Evolutionary conservation across 2,113 vertebrate genomes (phyloP), one percentile per base, ranked within the genome.

Genomic region (Calcarius ornatus): DNA sequence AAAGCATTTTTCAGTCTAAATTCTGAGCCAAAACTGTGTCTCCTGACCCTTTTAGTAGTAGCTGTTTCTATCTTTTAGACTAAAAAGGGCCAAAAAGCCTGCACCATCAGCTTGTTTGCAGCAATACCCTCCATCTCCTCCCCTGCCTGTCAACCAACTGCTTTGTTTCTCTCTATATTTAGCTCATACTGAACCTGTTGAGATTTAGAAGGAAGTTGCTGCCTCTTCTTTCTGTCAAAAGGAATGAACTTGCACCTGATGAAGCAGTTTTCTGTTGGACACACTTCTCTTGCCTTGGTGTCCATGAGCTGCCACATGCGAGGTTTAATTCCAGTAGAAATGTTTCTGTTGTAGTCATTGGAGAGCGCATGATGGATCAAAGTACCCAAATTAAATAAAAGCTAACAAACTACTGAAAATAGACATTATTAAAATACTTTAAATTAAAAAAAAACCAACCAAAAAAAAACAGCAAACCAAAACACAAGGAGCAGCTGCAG

Each of bases 71-170:
- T 80, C 69, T 86, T 90, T 86, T 90, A 88, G 93, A 93, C 38
- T 68, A 72, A 93, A 93, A 96, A 86, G 93, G 94, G 94, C 92
- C 92, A 90, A 95, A 96, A 93, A 66, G 70, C 79, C 70, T 33
- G 6, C 48, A 77, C 92, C 94, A 30, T 95, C 78, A 63, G 79
- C 93, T 94, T 83, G 79, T 95, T 86, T 90, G 81, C 93, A 95
- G 93, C 93, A 94, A 88, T 92, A 93, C 38, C 43, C 47, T 78
- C 59, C 31, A 60, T 40, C 59, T 83, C 50, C 45, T 75, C 63
- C 89, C 73, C 59, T 68, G 37, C 78, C 78, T 65, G 11, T 65
- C 66, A 65, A 8, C 47, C 61, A 79, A 0, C 56, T 18, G 25
- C 65, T 79, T 92, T 69, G 10, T 77, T 73, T 66, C 64, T 70